phyloP scores from a whole-genome alignment of 2,113 vertebrate genomes.

The Spermophilus dauricus region DNA sequence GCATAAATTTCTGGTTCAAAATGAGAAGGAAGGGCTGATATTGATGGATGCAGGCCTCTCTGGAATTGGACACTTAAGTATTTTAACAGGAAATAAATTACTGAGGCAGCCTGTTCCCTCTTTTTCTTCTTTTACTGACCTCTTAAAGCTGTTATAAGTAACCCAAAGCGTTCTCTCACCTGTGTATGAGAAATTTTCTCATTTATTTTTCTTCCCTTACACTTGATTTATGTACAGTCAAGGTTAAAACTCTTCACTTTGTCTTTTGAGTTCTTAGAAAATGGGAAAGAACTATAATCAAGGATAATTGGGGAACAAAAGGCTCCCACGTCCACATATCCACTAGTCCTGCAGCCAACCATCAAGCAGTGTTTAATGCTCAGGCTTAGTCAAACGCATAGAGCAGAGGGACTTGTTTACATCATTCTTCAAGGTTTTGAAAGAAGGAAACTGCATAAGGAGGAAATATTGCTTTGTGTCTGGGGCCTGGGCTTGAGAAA shows the following conservation, averaged over 20 bases:
- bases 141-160: neutral
- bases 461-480: conserved; percentile 50
- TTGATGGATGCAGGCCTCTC: neutral
- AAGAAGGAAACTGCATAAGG: conserved; percentile 36
- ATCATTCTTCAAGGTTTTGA: conserved; percentile 55
- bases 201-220: conserved; percentile 41
- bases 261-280: conserved; percentile 60
- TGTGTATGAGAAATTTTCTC: conserved; percentile 50
- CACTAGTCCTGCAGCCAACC: neutral
- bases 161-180: neutral
- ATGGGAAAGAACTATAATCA: conserved; percentile 61
- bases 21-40: neutral
- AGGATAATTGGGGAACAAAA: conserved; percentile 40
- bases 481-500: neutral
- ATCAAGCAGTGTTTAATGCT: neutral
- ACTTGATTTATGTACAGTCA: conserved; percentile 60
- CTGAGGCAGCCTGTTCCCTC: neutral
- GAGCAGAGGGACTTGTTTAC: neutral
- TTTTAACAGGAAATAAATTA: conserved; percentile 10
- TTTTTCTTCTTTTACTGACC: neutral
- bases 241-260: conserved; percentile 56
- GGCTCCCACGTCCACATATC: neutral
- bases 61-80: neutral
- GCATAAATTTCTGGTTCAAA: neutral
- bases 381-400: conserved; percentile 5